A percentile compares a stretch with the other conserved stretches of the same genome.
Conservation (phyloP, 2,113 vertebrate genomes). For the Nycticryphes semicollaris region DNA sequence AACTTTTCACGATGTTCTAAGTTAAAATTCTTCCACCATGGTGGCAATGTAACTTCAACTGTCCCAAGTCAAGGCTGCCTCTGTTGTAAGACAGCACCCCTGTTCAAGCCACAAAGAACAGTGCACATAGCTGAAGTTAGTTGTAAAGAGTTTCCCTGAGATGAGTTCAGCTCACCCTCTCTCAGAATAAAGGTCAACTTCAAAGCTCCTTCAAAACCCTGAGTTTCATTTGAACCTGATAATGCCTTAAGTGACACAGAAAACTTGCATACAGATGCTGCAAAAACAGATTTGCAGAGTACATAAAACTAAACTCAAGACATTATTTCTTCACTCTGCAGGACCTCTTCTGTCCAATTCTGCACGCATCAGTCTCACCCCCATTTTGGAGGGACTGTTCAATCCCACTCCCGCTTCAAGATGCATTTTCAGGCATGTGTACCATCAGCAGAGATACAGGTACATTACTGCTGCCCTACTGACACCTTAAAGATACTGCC, state of each 20-base stretch:
- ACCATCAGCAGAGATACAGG: background rate
- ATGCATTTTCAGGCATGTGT: background rate
- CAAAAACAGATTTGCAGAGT: background rate
- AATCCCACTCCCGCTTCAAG: background rate
- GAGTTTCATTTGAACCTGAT: background rate
- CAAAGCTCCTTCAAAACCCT: background rate
- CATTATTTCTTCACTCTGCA: background rate
- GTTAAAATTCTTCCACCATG: background rate
- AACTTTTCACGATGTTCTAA: background rate
- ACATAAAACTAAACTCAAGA: background rate
- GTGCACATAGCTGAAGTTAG: background rate
- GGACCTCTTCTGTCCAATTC: background rate
- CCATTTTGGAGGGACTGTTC: background rate
- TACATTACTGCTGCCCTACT: background rate
- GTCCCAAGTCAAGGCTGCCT: background rate
- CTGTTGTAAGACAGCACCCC: background rate
- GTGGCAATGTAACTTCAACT: background rate
- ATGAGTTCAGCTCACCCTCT: background rate
- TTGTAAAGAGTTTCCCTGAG: background rate
- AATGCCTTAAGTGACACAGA: background rate
- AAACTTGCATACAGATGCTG: background rate
- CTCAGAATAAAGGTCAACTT: background rate
- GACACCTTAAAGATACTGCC: background rate
- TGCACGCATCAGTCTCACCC: background rate
- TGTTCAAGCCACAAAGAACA: background rate